A percentile compares a stretch with the other conserved stretches of the same genome.
Conservation (phyloP, 2,113 vertebrate species). For the Apodemus speciosus region DNA sequence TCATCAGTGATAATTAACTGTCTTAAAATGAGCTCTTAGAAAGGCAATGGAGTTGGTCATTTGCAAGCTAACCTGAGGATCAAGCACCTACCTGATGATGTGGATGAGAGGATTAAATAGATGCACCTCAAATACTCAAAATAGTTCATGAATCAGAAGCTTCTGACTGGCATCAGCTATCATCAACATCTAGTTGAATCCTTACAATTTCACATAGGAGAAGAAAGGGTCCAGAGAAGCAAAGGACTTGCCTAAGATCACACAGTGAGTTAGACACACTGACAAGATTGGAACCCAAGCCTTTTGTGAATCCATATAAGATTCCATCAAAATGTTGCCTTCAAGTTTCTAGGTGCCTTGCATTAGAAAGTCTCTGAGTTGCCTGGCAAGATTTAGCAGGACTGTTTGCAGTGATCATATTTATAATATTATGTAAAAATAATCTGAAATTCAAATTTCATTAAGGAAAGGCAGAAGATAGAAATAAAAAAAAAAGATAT, state of each 20-base stretch:
- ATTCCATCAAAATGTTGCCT: neutral
- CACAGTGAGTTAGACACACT: neutral
- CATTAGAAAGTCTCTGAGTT: slow-evolving; percentile 10
- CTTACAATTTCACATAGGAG: slow-evolving; percentile 14
- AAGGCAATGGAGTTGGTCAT: neutral
- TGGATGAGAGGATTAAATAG: neutral
- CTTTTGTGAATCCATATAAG: neutral
- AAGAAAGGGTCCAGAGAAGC: slow-evolving; percentile 1
- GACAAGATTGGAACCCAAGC: neutral
- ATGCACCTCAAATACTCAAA: neutral
- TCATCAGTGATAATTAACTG: neutral
- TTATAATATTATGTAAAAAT: neutral
- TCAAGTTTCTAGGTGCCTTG: neutral
- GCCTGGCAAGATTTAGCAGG: neutral
- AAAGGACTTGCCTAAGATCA: slow-evolving; percentile 36
- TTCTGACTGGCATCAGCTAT: neutral
- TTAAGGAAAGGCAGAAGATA: slow-evolving; percentile 52
- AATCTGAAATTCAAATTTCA: slow-evolving; percentile 55
- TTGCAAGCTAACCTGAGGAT: neutral
- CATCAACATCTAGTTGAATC: neutral
- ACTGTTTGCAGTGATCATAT: neutral
- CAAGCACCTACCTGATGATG: neutral
- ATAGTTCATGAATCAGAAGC: neutral
- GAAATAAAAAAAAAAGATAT: slow-evolving; percentile 8
- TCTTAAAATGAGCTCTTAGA: slow-evolving; percentile 25